Base-by-base conservation (phyloP, 2,888 invertebrate species). In the Cryptosula pallasiana region DNA sequence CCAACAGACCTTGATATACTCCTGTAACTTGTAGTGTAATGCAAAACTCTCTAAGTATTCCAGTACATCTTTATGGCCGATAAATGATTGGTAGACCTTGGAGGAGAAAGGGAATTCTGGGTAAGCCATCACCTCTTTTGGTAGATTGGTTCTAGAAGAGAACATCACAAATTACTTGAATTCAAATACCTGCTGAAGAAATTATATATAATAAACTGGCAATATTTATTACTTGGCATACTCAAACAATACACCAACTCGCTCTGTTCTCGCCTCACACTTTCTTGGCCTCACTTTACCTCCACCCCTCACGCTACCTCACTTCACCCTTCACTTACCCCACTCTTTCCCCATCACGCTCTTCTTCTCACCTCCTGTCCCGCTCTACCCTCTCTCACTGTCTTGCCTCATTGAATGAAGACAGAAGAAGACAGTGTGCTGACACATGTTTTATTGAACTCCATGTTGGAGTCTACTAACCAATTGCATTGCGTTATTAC, bases 81-180 rank as follows among this genome's bases (percentile, higher is more conserved):
- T 85, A 80, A 92, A 94, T 0, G 93, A 85, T 0, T 82, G 81
- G 1, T 79, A 77, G 54, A 78, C 75, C 0, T 78, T 23, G n/a
- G 13, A 88, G 0, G 91, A 89, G 74, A 94, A 90, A 0, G 91
- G 90, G 84, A 91, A 93, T 81, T 93, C 94, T 0, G 93, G 92
- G 82, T 90, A 95, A 0, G 91, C 92, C 95, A 96, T 96, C 1
- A 93, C 89, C 87, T 96, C 94, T 82, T 94, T 95, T 0, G 95
- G 95, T 13, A 95, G 87, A 85, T 95, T 95, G 0, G 95, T 94
- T 79, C 95, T 95, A 20, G 5, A 20, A 45, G 45, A 45, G 5
- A 45, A 45, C 20, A 45, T 13, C 5, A 45, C 45, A 5, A 45
- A 45, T 45, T 45, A 13, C 9, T 20, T 45, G 20, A 45, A 45